Evolutionary conservation across 2,888 invertebrate species (phyloP).

Genomic region (Aethes cnicana): DNA sequence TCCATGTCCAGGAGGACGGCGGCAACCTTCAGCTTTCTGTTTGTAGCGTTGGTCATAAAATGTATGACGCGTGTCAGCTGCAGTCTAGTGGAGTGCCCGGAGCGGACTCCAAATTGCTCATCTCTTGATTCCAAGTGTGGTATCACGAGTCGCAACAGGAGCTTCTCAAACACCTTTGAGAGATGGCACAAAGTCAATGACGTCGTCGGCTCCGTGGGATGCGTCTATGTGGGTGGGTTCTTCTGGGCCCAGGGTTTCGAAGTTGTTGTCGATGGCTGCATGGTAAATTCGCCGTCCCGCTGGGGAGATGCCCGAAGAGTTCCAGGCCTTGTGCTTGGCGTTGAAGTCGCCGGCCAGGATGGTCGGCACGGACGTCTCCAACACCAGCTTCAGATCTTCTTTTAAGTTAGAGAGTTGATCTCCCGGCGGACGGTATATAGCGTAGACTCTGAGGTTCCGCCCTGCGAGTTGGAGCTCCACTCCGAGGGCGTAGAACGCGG

Average conservation of each 20-base stretch:
- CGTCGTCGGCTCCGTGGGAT: too few species aligned
- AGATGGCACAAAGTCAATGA: too few species aligned
- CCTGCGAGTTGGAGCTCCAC: slow-evolving; percentile 9
- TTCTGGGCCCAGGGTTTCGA: neutral
- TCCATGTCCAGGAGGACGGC: too few species aligned
- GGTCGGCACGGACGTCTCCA: neutral
- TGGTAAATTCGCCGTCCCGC: neutral
- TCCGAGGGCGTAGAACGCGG: slow-evolving; percentile 12
- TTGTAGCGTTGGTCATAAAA: too few species aligned
- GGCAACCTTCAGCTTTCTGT: too few species aligned
- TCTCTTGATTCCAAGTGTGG: too few species aligned
- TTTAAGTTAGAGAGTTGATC: too few species aligned
- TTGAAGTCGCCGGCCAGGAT: neutral
- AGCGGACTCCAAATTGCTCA: too few species aligned
- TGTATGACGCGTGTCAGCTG: too few species aligned
- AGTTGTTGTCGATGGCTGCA: neutral
- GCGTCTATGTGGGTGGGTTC: too few species aligned
- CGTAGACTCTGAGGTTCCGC: slow-evolving; percentile 6
- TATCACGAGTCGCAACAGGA: too few species aligned
- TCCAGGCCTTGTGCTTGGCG: neutral
- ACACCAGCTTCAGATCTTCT: neutral
- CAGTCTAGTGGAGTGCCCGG: neutral
- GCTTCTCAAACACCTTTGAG: too few species aligned
- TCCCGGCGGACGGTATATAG: slow-evolving; percentile 27
- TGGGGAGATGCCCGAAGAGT: neutral